Base-by-base conservation (phyloP, 2,113 vertebrate genomes). In the Nyctibius bracteatus region DNA sequence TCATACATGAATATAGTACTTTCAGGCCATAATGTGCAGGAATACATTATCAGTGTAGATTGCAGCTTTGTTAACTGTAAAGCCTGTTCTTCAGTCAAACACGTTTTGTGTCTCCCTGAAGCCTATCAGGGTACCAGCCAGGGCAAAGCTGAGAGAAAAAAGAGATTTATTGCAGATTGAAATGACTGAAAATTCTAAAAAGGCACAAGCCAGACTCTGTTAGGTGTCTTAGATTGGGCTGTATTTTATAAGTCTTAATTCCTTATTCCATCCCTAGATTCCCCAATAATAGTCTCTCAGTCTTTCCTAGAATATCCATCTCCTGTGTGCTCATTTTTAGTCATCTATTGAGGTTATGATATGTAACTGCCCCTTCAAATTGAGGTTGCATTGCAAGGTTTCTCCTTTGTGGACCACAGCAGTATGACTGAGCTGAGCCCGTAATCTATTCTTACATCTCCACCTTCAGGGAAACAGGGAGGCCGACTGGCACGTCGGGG, bases 381-480 rank as follows among this genome's bases (percentile, higher is more conserved):
- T 16, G 81, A 85, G 55, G 57, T 78, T 33, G 71, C 30, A 22
- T 47, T 39, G 23, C 83, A 87, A 80, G 59, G 39, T 75, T 86
- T 37, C 84, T 88, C 78, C 94, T 87, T 94, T 3, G 1, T 91
- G 93, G 84, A 91, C 84, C 65, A 3, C 10, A 9, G 71, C n/a
- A 9, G 55, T n/a, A 80, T 49, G 47, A 33, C 86, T 96, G 96
- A 96, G 91, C 95, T 95, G 86, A 97, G 46, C 92, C 85, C 24
- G 6, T 91, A 66, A 94, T 92, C 91, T 91, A 3, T 86, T 90
- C 83, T 91, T 70, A 63, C 90, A 51, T 90, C 75, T 67, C 62
- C 62, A 67, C 88, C 90, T 86, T 88, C 41, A 65, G 91, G 88
- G 90, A 81, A 82, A 6, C 1, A 5, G 72, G 47, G 61, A 74